Percentiles rank a stretch among this genome's conserved stretches.
Conservation (phyloP, 2,797 vertebrate genomes). For the Melanitta fusca region DNA sequence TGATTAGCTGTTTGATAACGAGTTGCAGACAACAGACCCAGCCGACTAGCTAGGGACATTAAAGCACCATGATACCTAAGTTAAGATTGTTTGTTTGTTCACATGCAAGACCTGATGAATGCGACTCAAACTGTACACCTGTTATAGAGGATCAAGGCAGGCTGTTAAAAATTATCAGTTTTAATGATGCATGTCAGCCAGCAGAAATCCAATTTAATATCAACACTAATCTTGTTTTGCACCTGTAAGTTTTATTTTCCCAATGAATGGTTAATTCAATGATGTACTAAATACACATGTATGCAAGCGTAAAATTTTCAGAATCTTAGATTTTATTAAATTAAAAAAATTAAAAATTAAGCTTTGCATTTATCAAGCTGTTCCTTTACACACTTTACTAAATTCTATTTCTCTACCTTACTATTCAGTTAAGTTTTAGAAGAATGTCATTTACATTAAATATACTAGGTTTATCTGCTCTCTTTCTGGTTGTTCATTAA, state of each 20-base stretch:
- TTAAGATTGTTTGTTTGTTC: neutral
- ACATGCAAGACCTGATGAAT: neutral
- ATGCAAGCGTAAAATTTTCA: neutral
- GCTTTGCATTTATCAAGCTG: neutral
- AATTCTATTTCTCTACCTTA: neutral
- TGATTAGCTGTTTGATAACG: neutral
- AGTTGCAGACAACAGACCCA: neutral
- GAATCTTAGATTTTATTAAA: neutral
- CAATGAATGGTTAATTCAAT: neutral
- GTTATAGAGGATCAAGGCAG: neutral
- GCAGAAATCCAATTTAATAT: neutral
- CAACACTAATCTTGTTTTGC: neutral
- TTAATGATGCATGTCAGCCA: neutral
- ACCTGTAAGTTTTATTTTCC: neutral
- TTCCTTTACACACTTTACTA: neutral
- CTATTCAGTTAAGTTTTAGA: neutral
- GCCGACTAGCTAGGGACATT: neutral
- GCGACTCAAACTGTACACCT: neutral
- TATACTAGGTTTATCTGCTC: neutral
- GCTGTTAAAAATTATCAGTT: neutral
- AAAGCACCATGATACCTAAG: neutral
- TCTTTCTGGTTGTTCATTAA: neutral
- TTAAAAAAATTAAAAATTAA: neutral
- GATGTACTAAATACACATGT: neutral
- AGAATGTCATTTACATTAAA: neutral